Evolutionary conservation across 2,888 invertebrate genomes (phyloP).

Genomic region (Alloscopus bannaensis): DNA sequence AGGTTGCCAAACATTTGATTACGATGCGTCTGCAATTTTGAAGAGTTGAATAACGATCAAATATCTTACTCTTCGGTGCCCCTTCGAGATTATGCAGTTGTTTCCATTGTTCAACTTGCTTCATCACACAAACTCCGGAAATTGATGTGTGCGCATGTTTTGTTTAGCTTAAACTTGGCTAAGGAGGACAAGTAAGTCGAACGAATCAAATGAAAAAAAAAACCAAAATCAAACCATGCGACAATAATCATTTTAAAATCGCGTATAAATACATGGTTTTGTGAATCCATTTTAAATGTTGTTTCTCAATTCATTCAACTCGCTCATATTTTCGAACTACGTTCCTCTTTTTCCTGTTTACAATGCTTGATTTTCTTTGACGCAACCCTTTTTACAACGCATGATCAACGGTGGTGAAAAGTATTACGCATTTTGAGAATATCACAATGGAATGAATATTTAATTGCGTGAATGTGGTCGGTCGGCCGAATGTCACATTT

Average conservation of each 20-base stretch:
- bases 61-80: no score
- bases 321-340: slow-evolving; percentile 6
- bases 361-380: neutral
- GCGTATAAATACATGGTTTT: slow-evolving; percentile 21
- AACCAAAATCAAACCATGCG: slow-evolving; percentile 24
- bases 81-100: no score
- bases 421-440: slow-evolving; percentile 9
- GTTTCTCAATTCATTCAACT: neutral
- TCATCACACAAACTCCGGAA: no score
- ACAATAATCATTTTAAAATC: slow-evolving; percentile 45
- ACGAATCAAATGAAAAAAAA: no score
- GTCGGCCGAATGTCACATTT: slow-evolving; percentile 40
- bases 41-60: no score
- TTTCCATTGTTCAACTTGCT: no score
- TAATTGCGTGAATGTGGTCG: slow-evolving; percentile 51
- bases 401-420: slow-evolving; percentile 7
- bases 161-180: no score
- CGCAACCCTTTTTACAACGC: neutral
- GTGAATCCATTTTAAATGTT: slow-evolving; percentile 3
- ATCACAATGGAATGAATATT: slow-evolving; percentile 53
- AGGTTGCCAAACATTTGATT: no score
- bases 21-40: no score
- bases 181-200: no score
- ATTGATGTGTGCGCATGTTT: no score
- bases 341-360: neutral